Base-by-base conservation (phyloP, 2,113 vertebrate species). In the Oncorhynchus kisutch region DNA sequence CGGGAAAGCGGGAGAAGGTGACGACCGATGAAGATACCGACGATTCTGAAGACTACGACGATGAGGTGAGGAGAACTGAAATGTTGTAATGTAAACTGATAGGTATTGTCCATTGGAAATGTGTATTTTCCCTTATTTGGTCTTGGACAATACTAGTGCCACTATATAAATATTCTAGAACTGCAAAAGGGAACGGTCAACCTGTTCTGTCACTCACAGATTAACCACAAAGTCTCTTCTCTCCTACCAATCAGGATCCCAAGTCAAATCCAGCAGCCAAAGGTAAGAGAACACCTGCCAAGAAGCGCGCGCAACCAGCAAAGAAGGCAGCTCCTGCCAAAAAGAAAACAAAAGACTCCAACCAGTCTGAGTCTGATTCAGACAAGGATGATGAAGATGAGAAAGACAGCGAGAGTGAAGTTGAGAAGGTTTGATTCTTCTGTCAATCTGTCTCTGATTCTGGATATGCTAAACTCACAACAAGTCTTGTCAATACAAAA, bases 61-160 rank as follows among this genome's bases (percentile, higher is more conserved):
- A 95, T 65, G 92, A 93, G 20, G 92, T 27, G 94, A 93, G 85
- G 76, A 78, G 34, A 81, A 77, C 3, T 27, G 65, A 67, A 67
- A 18, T 67, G 7, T 14, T 11, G 9, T 31, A 14, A 25, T 57
- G 54, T 57, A 20, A 20, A 14, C 20, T 20, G 13, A 57, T 57
- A 20, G 54, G 1, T 57, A 18, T 45, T 45, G 39, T 45, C 39
- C 39, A 45, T 11, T 45, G 39, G 39, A 45, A 11, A 45, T 20
- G 0, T 3, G 18, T 57, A 57, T 57, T 57, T 57, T 57, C 39
- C 13, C 20, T 4, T 20, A 57, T 57, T 14, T 57, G 13, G 16
- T 57, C 14, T 14, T 57, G 13, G 3, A 14, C 13, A 1, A 57
- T 20, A 57, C 54, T 20, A 18, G 54, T 57, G 14, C 4, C 54